Evolutionary conservation across 2,888 invertebrate genomes (phyloP).

Genomic region (Sinohyriopsis cumingii): DNA sequence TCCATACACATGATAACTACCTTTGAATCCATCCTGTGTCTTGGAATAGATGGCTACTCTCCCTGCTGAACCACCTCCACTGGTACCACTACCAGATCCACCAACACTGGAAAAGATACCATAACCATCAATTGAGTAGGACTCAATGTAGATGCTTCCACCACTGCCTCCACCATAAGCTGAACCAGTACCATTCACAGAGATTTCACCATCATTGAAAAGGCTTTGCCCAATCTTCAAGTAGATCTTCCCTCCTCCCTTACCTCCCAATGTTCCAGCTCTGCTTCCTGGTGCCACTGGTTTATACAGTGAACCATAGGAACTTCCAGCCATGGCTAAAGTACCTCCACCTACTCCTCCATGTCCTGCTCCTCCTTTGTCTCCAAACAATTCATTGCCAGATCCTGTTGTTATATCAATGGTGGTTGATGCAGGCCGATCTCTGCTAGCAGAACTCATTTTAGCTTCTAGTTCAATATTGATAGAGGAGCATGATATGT

Average conservation of each 20-base stretch:
- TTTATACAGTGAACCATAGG: slow-evolving; percentile 54
- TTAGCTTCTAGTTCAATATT: slow-evolving; percentile 49
- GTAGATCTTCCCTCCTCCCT: slow-evolving; percentile 51
- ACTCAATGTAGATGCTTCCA: slow-evolving; percentile 50
- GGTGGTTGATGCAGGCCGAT: slow-evolving; percentile 33
- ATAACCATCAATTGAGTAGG: slow-evolving; percentile 49
- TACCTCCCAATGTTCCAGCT: slow-evolving; percentile 38
- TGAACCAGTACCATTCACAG: slow-evolving; percentile 44
- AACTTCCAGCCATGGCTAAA: slow-evolving; percentile 22
- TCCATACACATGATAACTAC: slow-evolving; percentile 43
- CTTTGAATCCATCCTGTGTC: slow-evolving; percentile 41
- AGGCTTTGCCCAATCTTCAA: slow-evolving; percentile 43
- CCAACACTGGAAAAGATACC: slow-evolving; percentile 46
- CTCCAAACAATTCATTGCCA: slow-evolving; percentile 38
- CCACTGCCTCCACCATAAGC: slow-evolving; percentile 57
- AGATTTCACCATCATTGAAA: slow-evolving; percentile 53
- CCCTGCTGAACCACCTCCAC: slow-evolving; percentile 55
- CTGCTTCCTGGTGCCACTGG: slow-evolving; percentile 49
- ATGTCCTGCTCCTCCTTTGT: slow-evolving; percentile 53
- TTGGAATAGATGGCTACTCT: slow-evolving; percentile 44
- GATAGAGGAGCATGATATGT: slow-evolving; percentile 41
- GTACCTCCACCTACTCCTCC: slow-evolving; percentile 32
- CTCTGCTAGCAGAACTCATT: slow-evolving; percentile 42
- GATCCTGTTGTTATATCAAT: slow-evolving; percentile 42
- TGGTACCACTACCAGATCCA: slow-evolving; percentile 34